Conservation (phyloP, 2,113 vertebrate genomes). For the Rhombomys opimus region DNA sequence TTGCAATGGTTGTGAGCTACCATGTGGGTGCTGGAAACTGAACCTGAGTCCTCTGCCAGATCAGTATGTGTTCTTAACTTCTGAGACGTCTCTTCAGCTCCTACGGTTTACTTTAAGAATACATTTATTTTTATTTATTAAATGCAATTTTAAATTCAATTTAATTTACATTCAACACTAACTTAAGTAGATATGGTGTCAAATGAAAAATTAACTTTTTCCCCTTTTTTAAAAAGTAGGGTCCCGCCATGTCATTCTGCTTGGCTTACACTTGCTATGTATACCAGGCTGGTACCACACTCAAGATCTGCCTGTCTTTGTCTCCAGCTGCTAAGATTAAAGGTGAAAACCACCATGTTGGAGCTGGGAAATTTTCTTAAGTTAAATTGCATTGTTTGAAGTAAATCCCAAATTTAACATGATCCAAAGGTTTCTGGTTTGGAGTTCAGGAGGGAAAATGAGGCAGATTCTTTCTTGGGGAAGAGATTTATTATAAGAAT, state of each 20-base stretch:
- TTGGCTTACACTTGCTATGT: neutral
- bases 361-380: neutral
- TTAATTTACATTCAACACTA: neutral
- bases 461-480: neutral
- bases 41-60: neutral
- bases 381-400: neutral
- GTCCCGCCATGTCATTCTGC: neutral
- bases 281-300: neutral
- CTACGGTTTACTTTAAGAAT: neutral
- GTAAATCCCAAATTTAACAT: neutral
- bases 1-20: neutral
- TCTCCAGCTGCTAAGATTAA: neutral
- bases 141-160: neutral
- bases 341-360: neutral
- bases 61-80: neutral
- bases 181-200: neutral
- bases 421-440: neutral
- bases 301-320: neutral
- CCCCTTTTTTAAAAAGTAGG: neutral
- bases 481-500: neutral
- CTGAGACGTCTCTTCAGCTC: neutral
- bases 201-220: neutral
- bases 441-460: neutral
- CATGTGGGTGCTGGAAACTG: neutral
- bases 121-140: neutral